Conservation (phyloP, 2,797 vertebrate species). For the Sternotherus odoratus region DNA sequence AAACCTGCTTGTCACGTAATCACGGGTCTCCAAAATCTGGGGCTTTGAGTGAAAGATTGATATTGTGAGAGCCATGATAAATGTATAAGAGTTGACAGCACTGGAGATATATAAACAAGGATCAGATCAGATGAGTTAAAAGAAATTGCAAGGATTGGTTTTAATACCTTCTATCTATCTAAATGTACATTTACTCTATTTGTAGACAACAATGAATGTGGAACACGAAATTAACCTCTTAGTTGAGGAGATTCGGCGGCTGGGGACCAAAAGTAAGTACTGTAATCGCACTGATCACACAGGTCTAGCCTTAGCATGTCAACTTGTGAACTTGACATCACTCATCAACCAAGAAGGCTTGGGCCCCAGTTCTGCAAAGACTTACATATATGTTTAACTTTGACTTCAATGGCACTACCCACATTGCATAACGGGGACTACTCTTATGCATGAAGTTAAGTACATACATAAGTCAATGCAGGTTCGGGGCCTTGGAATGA, state of each 20-base stretch:
- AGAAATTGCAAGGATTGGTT: not conserved
- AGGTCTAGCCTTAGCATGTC: not conserved
- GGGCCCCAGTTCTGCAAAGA: not conserved
- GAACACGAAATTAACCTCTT: constrained; percentile 89
- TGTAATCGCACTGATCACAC: not conserved
- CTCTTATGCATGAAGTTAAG: not conserved
- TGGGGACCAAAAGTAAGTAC: constrained; percentile 92
- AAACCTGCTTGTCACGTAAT: not conserved
- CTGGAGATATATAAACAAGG: accelerated
- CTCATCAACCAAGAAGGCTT: not conserved
- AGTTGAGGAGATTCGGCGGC: constrained; percentile 91
- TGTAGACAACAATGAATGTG: constrained; percentile 89
- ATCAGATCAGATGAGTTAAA: not conserved
- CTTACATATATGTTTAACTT: not conserved
- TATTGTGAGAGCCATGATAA: not conserved
- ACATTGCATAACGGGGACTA: not conserved
- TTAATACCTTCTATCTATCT: not conserved
- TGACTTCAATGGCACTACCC: not conserved
- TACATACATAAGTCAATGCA: not conserved
- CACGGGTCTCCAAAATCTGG: not conserved
- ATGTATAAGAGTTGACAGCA: not conserved
- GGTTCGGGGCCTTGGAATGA: not conserved
- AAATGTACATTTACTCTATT: constrained; percentile 14
- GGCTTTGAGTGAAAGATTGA: constrained; percentile 9
- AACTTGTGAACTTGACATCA: not conserved